These are phyloP conservation scores for Chamaea fasciata DNA, from an alignment of 2,113 vertebrate genomes.

Conservation along the genomic window DNA sequence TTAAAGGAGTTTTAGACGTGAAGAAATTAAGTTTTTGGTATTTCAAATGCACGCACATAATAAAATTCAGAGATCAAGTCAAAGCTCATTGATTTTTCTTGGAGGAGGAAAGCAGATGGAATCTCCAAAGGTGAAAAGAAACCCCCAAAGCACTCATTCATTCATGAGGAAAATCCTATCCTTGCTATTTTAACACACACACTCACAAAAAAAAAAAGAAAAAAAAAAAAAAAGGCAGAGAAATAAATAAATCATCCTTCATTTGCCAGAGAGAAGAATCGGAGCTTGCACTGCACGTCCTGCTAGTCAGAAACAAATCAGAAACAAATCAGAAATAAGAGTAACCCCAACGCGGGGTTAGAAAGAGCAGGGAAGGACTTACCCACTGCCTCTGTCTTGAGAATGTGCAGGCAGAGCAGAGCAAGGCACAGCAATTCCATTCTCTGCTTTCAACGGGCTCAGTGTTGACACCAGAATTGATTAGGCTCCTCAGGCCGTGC, in stretches of 20 bases:
- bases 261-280: neutral
- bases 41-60: neutral
- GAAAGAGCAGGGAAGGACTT: constrained; percentile 36
- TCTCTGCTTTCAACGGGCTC: constrained; percentile 28
- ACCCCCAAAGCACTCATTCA: neutral
- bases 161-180: neutral
- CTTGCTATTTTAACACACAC: neutral
- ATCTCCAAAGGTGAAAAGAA: neutral
- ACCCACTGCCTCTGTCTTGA: constrained; percentile 47
- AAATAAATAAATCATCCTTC: neutral
- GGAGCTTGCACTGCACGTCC: neutral
- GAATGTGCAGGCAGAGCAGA: constrained; percentile 17
- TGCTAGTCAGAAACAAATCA: neutral
- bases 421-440: constrained; percentile 47
- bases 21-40: neutral
- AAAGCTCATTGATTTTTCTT: constrained; percentile 19
- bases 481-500: constrained; percentile 8
- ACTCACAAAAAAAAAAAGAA: too few relatives aligned
- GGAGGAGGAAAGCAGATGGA: neutral
- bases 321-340: neutral
- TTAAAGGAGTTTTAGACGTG: neutral
- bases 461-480: constrained; percentile 28
- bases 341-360: neutral
- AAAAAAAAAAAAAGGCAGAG: neutral
- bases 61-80: neutral